These are phyloP conservation scores for Magallana angulata DNA, from an alignment of 1,140 invertebrate genomes.

Conservation along the genomic window DNA sequence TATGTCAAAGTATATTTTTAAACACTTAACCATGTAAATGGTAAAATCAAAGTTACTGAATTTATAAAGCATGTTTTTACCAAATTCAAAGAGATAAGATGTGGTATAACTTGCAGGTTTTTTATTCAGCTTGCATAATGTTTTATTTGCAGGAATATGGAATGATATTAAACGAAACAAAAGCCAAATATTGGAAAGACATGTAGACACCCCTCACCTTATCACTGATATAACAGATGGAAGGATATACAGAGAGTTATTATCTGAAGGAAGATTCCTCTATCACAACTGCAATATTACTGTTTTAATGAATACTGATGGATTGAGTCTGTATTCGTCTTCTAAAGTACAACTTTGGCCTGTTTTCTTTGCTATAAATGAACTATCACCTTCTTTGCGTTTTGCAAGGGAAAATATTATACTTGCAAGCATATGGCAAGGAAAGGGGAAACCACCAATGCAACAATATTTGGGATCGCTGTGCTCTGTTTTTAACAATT, in stretches of 20 bases:
- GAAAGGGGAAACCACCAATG: slow-evolving; percentile 49
- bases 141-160: slow-evolving; percentile 2
- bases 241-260: slow-evolving; percentile 35
- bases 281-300: slow-evolving; percentile 19
- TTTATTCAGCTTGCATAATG: no score
- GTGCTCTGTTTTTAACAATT: slow-evolving; percentile 29
- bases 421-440: slow-evolving; percentile 49
- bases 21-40: no score
- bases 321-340: background rate
- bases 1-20: no score
- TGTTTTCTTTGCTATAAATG: slow-evolving; percentile 51
- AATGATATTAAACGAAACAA: slow-evolving; percentile 3
- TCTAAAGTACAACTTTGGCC: slow-evolving; percentile 50
- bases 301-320: slow-evolving; percentile 43
- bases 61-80: no score
- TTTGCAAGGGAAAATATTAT: slow-evolving; percentile 52
- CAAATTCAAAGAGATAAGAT: no score
- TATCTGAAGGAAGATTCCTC: slow-evolving; percentile 3
- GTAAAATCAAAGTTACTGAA: no score
- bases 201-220: background rate
- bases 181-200: background rate
- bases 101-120: no score
- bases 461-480: slow-evolving; percentile 30
- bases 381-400: slow-evolving; percentile 41
- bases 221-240: slow-evolving; percentile 47